Base-by-base conservation (phyloP, 2,888 invertebrate genomes). In the Noctua janthina region DNA sequence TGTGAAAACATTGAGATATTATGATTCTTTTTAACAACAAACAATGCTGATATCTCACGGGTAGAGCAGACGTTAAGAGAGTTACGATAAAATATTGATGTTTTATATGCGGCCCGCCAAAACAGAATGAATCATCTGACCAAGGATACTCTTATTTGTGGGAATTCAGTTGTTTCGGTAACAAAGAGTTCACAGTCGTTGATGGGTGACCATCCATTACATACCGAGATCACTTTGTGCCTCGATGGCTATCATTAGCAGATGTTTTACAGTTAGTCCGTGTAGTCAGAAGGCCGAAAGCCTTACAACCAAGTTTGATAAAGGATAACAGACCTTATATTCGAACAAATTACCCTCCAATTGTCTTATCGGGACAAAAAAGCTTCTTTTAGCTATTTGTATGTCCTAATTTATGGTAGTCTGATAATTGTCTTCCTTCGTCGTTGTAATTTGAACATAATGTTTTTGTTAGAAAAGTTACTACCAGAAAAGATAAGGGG, bases 121-220 rank as follows among this genome's bases (percentile, higher is more conserved):
- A 88, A 87, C 87, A 76, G 29, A 73, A 64, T 89, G 85, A 88
- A 23, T 89, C 84, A 86, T 68, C 49, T 69, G 71, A 29, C 79
- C 73, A 79, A 84, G 82, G 87, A 56, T 84, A 49, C 71, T 51
- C 66, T 75, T 83, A 78, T 74, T 43, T 80, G 70, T 69, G 82
- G 71, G 84, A 75, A 87, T 62, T 72, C 68, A 68, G 46, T 29
- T 51, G 39, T 17, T 1, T 46, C 29, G 1, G 51, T 29, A 85
- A 70, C 74, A 82, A 82, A 56, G 81, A 68, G 39, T 39, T n/a
- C 29, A n/a, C 23, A 70, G 20, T 39, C 64, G 20, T 39, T 10
- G 20, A 66, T 66, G 64, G 35, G 20, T 39, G 10, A 39, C 35
- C 64, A 64, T 20, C 10, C 20, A 64, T 10, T 64, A 35, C 10